Evolutionary conservation across 2,113 vertebrate species (phyloP).

Genomic region (Zapus hudsonius): DNA sequence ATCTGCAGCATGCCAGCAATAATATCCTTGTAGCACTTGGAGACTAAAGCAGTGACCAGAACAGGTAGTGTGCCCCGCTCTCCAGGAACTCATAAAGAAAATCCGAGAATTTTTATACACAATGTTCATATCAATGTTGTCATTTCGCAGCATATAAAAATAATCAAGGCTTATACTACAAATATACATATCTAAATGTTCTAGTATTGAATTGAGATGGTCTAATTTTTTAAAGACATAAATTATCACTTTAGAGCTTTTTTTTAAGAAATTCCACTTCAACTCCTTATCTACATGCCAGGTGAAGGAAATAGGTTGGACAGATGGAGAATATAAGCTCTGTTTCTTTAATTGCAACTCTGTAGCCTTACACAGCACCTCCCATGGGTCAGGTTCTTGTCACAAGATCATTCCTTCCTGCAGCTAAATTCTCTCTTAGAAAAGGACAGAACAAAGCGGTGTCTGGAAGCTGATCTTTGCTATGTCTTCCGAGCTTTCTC

Average conservation of each 20-base stretch:
- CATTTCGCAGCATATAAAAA: slow-evolving; percentile 5
- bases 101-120: too few species aligned
- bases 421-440: background rate
- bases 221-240: background rate
- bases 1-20: background rate
- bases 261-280: slow-evolving; percentile 13
- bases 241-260: slow-evolving; percentile 21
- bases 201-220: background rate
- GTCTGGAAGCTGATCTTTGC: background rate
- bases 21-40: rapidly evolving
- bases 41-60: background rate
- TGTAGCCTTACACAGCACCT: background rate
- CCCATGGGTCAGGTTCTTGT: too few species aligned
- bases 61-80: background rate
- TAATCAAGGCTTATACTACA: background rate
- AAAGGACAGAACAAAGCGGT: background rate
- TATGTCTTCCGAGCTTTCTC: background rate
- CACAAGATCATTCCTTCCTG: too few species aligned
- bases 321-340: background rate
- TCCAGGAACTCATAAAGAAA: background rate
- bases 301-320: background rate
- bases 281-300: background rate
- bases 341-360: background rate
- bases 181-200: background rate
- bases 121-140: background rate